A percentile compares a stretch with the other conserved stretches of the same genome.
Evolutionary conservation across 2,113 vertebrate genomes (phyloP).

Genomic region (Manacus vitellinus): DNA sequence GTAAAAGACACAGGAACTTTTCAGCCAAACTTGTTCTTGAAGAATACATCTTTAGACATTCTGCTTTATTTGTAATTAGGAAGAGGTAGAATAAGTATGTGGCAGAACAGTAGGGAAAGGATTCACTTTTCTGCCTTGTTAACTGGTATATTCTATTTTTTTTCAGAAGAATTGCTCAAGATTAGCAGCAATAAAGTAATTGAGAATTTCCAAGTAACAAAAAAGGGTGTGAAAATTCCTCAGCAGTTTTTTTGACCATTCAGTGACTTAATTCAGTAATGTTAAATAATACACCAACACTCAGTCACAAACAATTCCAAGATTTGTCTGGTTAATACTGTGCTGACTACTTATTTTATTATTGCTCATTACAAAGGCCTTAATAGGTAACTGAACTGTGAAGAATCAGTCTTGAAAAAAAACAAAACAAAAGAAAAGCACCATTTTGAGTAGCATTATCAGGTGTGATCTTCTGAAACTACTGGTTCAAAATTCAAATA

Average conservation of each 20-base stretch:
- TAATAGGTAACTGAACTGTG: neutral
- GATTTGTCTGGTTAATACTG: neutral
- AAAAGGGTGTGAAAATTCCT: neutral
- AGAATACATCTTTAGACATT: neutral
- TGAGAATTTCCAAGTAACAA: neutral
- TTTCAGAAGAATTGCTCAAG: neutral
- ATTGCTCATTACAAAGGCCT: neutral
- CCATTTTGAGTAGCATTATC: neutral
- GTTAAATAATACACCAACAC: neutral
- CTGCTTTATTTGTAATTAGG: neutral
- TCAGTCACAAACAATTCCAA: neutral
- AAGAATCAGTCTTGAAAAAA: neutral
- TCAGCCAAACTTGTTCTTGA: neutral
- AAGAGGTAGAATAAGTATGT: neutral
- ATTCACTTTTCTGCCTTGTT: neutral
- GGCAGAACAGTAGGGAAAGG: neutral
- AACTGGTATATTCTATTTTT: neutral
- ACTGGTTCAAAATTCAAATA: neutral
- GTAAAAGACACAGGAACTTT: neutral
- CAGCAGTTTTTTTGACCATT: neutral
- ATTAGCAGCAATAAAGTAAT: neutral
- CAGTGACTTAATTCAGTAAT: neutral
- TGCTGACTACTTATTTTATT: neutral
- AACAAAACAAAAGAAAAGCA: neutral
- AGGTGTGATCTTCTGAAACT: neutral